A percentile compares a stretch with the other conserved stretches of the same genome.
phyloP scores from a whole-genome alignment of 1,140 invertebrate genomes.

The Piezodorus guildinii region DNA sequence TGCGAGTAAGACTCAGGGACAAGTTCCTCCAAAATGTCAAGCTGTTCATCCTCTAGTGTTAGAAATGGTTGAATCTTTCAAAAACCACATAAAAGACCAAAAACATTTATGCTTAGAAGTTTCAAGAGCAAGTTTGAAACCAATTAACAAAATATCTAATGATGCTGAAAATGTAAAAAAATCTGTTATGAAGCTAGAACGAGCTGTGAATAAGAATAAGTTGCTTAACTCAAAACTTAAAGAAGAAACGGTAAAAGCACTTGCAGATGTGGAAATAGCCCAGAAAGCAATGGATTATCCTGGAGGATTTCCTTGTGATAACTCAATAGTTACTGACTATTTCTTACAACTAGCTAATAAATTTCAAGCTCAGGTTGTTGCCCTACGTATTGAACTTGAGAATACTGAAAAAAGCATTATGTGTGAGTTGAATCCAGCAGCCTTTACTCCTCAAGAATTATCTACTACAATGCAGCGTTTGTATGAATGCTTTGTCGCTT shows the following conservation, averaged over 20 bases:
- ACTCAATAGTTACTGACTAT: constrained; percentile 6
- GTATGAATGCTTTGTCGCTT: constrained; percentile 13
- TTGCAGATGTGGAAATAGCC: constrained; percentile 8
- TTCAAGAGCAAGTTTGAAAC: constrained; percentile 9
- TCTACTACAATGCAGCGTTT: constrained; percentile 13
- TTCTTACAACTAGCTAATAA: constrained; percentile 3
- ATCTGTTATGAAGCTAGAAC: constrained; percentile 12
- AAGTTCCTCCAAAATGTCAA: constrained; percentile 6
- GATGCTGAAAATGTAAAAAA: constrained; percentile 7
- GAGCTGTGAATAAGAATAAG: constrained; percentile 13
- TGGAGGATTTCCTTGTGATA: constrained; percentile 1
- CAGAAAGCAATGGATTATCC: constrained; percentile 9
- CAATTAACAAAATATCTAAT: not conserved
- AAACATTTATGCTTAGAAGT: constrained; percentile 9
- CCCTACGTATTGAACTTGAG: not conserved
- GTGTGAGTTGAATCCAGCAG: constrained; percentile 9
- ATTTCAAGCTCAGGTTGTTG: constrained; percentile 8
- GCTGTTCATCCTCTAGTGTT: not conserved
- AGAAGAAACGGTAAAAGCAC: constrained; percentile 3
- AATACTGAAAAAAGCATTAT: constrained; percentile 12
- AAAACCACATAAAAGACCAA: constrained; percentile 6
- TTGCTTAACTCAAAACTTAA: constrained; percentile 1
- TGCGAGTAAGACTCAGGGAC: not conserved
- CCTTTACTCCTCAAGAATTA: constrained; percentile 13
- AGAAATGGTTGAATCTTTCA: constrained; percentile 6